Evolutionary conservation across 1,140 invertebrate species (phyloP).

Genomic region (Trichonephila clavipes): DNA sequence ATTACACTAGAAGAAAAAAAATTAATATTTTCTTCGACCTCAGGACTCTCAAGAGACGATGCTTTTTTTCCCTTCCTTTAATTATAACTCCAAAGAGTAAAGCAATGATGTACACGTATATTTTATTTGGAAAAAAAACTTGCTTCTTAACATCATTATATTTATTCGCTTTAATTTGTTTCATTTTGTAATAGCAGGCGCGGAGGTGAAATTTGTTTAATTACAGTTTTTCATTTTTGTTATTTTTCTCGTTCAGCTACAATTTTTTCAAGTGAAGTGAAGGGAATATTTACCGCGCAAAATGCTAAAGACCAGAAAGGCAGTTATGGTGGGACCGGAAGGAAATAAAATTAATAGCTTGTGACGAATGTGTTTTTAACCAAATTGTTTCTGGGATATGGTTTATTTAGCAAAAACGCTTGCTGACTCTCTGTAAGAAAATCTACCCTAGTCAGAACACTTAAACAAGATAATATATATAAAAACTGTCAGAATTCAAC

Average conservation of each 20-base stretch:
- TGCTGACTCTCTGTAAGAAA: background rate
- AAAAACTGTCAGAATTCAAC: constrained; percentile 10
- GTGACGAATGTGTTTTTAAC: constrained; percentile 69
- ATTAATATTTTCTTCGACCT: constrained; percentile 12
- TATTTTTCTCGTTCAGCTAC: background rate
- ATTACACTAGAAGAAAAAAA: background rate
- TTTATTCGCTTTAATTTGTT: constrained; percentile 69
- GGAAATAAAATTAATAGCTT: constrained; percentile 68
- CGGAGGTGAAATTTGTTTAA: constrained; percentile 60
- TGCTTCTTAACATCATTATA: constrained; percentile 60
- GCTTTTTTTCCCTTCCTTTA: background rate
- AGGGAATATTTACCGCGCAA: background rate
- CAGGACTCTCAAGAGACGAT: background rate
- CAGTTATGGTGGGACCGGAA: constrained; percentile 24
- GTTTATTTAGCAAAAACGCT: constrained; percentile 1
- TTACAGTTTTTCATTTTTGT: constrained; percentile 46
- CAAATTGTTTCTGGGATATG: constrained; percentile 51
- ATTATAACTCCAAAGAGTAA: constrained; percentile 1
- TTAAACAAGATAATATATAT: constrained; percentile 21
- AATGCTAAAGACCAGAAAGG: constrained; percentile 59
- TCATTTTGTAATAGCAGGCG: constrained; percentile 46
- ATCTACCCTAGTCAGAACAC: background rate
- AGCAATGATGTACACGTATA: background rate
- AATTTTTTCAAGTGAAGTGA: constrained; percentile 33
- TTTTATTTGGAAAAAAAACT: background rate